Conservation (phyloP, 2,797 vertebrate species). For the Oreortyx pictus region DNA sequence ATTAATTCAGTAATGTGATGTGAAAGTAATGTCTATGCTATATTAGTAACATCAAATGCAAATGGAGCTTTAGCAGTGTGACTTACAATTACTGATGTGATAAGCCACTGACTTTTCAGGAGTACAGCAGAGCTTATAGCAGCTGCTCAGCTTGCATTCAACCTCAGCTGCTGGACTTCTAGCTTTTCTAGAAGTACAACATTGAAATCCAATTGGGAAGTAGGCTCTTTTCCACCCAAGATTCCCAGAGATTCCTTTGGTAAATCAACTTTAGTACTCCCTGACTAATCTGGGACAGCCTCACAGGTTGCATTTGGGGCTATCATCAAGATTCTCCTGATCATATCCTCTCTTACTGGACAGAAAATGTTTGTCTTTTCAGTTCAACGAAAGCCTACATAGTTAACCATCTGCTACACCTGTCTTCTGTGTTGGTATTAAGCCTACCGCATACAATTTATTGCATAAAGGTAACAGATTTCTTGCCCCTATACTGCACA, state of each 20-base stretch:
- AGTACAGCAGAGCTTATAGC: slow-evolving; percentile 10
- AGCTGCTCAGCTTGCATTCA: slow-evolving; percentile 13
- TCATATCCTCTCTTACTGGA: neutral
- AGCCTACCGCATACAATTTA: neutral
- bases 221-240: neutral
- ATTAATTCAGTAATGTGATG: neutral
- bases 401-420: neutral
- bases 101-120: slow-evolving; percentile 24
- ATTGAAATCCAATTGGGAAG: neutral
- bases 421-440: neutral
- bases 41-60: neutral
- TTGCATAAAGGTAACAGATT: neutral
- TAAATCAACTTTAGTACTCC: neutral
- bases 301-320: neutral
- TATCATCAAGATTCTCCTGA: neutral
- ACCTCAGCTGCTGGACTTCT: neutral
- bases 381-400: neutral
- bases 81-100: neutral
- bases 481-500: neutral
- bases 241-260: neutral
- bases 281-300: neutral
- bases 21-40: neutral
- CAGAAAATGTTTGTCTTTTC: neutral
- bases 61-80: neutral
- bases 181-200: neutral